Conservation (phyloP, 1,140 invertebrate species). For the Drosophila parvula region DNA sequence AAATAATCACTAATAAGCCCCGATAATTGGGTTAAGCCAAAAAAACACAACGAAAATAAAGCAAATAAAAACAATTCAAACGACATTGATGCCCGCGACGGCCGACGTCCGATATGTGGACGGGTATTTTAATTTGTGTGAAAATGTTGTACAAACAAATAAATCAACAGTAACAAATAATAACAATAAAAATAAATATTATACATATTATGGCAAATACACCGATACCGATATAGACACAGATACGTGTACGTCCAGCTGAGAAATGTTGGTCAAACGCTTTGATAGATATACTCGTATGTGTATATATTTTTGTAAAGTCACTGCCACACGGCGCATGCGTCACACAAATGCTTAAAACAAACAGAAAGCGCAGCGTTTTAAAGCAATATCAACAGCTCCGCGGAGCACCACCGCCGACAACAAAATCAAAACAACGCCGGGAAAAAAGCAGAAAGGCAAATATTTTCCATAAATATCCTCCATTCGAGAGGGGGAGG, state of each 20-base stretch:
- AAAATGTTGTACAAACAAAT: slow-evolving; percentile 79
- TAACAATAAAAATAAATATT: slow-evolving; percentile 79
- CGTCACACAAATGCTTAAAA: slow-evolving; percentile 66
- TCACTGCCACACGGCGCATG: slow-evolving; percentile 66
- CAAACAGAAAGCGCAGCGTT: slow-evolving; percentile 73
- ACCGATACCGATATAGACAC: slow-evolving; percentile 31
- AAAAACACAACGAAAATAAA: slow-evolving; percentile 44
- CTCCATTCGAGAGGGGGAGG: background rate
- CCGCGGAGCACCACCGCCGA: slow-evolving; percentile 27
- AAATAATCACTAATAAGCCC: slow-evolving; percentile 76
- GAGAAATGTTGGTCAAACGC: slow-evolving; percentile 73
- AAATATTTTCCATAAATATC: slow-evolving; percentile 72
- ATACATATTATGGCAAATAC: slow-evolving; percentile 58
- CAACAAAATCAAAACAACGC: slow-evolving; percentile 47
- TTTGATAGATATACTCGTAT: slow-evolving; percentile 37
- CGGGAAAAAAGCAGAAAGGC: slow-evolving; percentile 51
- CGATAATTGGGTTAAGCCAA: slow-evolving; percentile 74
- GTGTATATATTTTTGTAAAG: slow-evolving; percentile 60
- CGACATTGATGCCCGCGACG: slow-evolving; percentile 23
- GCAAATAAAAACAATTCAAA: slow-evolving; percentile 33
- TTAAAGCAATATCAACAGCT: slow-evolving; percentile 69
- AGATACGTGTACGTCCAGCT: slow-evolving; percentile 47
- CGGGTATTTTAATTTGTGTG: slow-evolving; percentile 81
- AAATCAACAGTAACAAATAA: slow-evolving; percentile 76
- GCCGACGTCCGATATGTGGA: slow-evolving; percentile 21